Evolutionary conservation across 23 tunicate species (phyloP).

Genomic region (Diplosoma virens): DNA sequence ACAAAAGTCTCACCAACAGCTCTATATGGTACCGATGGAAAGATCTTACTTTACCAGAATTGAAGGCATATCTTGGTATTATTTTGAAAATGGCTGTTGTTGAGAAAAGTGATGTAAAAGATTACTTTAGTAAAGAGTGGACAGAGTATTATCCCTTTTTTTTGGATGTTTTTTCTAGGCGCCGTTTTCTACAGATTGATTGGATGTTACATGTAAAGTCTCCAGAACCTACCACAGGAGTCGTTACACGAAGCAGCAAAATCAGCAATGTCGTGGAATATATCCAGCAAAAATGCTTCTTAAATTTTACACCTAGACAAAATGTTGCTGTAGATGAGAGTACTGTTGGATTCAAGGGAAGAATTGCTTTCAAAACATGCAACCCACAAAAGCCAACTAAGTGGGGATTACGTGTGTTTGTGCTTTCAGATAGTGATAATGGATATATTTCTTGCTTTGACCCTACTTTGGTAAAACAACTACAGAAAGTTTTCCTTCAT

Average conservation of each 20-base stretch:
- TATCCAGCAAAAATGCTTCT: conserved; percentile 17
- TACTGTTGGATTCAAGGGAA: conserved; percentile 32
- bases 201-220: conserved; percentile 27
- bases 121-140: conserved; percentile 4
- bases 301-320: conserved; percentile 10
- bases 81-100: conserved; percentile 12
- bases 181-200: conserved; percentile 23
- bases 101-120: conserved; percentile 16
- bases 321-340: conserved; percentile 35
- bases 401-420: conserved; percentile 35
- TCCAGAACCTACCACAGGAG: conserved; percentile 18
- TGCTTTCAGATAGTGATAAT: conserved; percentile 11
- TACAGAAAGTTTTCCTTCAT: background rate
- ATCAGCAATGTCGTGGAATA: conserved; percentile 3
- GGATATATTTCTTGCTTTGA: conserved; percentile 26
- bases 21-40: conserved; percentile 35
- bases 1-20: background rate
- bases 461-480: conserved; percentile 27
- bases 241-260: conserved; percentile 9
- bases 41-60: conserved; percentile 6
- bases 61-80: conserved; percentile 41
- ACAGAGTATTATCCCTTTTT: conserved; percentile 17
- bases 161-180: conserved; percentile 18
- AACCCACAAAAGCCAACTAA: conserved; percentile 44
- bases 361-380: conserved; percentile 31